These are phyloP conservation scores for Bombus huntii DNA, from an alignment of 1,140 invertebrate genomes.

Conservation along the genomic window DNA sequence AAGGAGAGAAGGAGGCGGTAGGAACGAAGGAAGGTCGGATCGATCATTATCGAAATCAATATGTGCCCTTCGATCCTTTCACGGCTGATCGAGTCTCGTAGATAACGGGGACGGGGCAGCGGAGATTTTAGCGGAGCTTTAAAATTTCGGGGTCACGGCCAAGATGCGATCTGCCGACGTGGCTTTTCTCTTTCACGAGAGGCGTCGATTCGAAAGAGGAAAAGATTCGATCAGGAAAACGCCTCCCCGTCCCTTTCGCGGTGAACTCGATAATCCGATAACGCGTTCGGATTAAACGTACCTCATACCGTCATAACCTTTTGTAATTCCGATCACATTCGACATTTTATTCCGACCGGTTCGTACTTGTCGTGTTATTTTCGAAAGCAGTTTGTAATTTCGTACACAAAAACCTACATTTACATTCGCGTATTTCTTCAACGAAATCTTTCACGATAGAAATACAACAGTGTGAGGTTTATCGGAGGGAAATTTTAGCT, in stretches of 20 bases:
- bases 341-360: neutral
- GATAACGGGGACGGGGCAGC: conserved; percentile 20
- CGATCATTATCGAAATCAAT: conserved; percentile 76
- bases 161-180: conserved; percentile 31
- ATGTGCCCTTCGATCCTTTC: conserved; percentile 50
- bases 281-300: conserved; percentile 20
- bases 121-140: conserved; percentile 32
- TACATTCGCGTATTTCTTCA: too few species aligned
- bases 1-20: neutral
- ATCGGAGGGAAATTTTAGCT: neutral
- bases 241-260: neutral
- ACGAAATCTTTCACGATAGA: neutral
- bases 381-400: too few species aligned
- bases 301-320: neutral
- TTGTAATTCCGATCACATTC: neutral
- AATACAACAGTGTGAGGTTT: neutral
- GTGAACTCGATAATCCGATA: conserved; percentile 14
- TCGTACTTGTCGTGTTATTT: neutral
- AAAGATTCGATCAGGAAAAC: conserved; percentile 46
- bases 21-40: conserved; percentile 15
- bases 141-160: conserved; percentile 39
- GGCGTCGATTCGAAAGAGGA: neutral
- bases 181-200: conserved; percentile 31
- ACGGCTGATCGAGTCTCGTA: conserved; percentile 31
- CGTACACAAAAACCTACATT: too few species aligned